Conservation (phyloP, 2,888 invertebrate species). For the Plagiodera versicolora region DNA sequence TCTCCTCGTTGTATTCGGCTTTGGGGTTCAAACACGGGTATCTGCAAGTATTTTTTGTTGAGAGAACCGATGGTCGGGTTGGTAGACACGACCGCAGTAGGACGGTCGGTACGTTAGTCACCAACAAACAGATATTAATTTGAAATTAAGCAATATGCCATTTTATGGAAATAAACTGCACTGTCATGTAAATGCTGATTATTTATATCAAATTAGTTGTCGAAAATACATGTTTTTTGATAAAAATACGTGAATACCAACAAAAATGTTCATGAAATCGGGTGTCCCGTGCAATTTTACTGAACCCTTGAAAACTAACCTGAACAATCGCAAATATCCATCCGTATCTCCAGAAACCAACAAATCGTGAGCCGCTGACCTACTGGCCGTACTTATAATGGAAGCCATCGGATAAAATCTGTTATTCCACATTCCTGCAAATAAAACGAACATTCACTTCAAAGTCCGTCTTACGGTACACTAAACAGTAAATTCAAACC, state of each 20-base stretch:
- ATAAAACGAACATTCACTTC: background rate
- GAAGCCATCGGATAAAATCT: conserved; percentile 84
- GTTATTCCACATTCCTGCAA: conserved; percentile 84
- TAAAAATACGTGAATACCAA: too few species aligned
- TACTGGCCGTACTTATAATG: conserved; percentile 78
- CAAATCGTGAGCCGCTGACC: conserved; percentile 81
- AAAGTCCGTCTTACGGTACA: background rate
- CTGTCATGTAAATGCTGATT: too few species aligned
- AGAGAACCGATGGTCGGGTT: too few species aligned
- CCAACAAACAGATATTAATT: too few species aligned
- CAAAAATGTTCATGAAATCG: too few species aligned
- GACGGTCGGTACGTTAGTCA: too few species aligned
- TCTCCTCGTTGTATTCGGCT: conserved; percentile 85
- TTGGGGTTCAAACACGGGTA: conserved; percentile 85
- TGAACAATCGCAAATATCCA: conserved; percentile 66
- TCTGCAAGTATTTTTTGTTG: conserved; percentile 52
- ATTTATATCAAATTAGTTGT: too few species aligned
- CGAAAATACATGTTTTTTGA: too few species aligned
- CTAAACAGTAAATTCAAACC: background rate
- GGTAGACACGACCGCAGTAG: too few species aligned
- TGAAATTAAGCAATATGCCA: too few species aligned
- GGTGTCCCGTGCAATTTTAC: too few species aligned
- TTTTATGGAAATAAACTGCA: too few species aligned
- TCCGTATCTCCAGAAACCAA: conserved; percentile 86
- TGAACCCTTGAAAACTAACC: conserved; percentile 34